Evolutionary conservation across 2,113 vertebrate species (phyloP).

Genomic region (Dendrocopos noguchii): DNA sequence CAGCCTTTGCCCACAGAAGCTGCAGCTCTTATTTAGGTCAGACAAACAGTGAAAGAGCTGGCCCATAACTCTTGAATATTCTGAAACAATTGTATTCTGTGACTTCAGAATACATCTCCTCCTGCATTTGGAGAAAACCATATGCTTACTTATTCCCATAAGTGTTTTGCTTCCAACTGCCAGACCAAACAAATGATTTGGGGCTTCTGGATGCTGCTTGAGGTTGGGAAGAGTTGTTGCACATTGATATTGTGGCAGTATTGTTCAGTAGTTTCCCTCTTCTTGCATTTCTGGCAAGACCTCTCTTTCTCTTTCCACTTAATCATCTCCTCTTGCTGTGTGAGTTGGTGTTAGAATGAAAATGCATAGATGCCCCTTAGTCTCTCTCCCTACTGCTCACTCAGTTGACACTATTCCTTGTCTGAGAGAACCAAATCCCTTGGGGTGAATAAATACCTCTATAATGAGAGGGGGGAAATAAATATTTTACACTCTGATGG

Average conservation of each 20-base stretch:
- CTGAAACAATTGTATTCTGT: accelerated
- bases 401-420: background rate
- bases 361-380: background rate
- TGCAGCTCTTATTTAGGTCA: background rate
- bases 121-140: background rate
- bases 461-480: background rate
- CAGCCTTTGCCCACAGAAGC: background rate
- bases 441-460: background rate
- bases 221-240: background rate
- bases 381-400: background rate
- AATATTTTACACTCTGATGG: background rate
- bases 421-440: background rate
- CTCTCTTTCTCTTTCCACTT: background rate
- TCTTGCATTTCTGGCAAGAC: background rate
- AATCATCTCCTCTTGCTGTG: background rate
- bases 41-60: background rate
- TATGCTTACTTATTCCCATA: background rate
- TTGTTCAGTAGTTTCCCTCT: background rate
- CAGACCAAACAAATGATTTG: background rate
- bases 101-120: background rate
- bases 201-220: background rate
- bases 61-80: accelerated
- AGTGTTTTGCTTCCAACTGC: background rate
- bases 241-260: background rate
- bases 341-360: background rate